Percentiles rank a stretch among this genome's conserved stretches.
These are phyloP conservation scores for Rhombomys opimus DNA, from an alignment of 2,113 vertebrate genomes.

Conservation along the genomic window DNA sequence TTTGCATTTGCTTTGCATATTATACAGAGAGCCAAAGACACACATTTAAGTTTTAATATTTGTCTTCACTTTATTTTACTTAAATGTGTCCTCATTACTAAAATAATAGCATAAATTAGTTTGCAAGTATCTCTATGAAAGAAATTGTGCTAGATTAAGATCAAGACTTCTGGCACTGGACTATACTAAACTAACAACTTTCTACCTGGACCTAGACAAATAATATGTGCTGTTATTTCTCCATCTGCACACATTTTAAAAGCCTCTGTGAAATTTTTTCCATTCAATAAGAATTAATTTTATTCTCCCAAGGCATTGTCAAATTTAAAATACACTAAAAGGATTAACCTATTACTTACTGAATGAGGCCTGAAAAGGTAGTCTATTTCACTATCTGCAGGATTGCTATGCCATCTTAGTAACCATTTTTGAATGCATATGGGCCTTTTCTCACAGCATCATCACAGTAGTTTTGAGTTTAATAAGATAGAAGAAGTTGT, in stretches of 20 bases:
- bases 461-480: slow-evolving; percentile 34
- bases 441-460: background rate
- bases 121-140: slow-evolving; percentile 1
- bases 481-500: background rate
- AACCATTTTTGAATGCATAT: slow-evolving; percentile 8
- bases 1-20: slow-evolving; percentile 26
- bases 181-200: background rate
- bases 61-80: slow-evolving; percentile 50
- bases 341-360: slow-evolving; percentile 12
- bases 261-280: slow-evolving; percentile 16
- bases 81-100: slow-evolving; percentile 43
- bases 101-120: slow-evolving; percentile 40
- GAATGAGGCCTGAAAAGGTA: slow-evolving; percentile 19
- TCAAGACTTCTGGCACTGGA: background rate
- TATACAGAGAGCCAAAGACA: slow-evolving; percentile 32
- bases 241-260: slow-evolving; percentile 49
- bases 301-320: slow-evolving; percentile 17
- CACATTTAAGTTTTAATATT: slow-evolving; percentile 21
- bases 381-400: background rate
- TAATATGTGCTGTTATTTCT: background rate
- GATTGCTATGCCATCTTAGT: background rate
- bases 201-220: background rate
- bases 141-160: background rate
- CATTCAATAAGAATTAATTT: slow-evolving; percentile 55
- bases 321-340: slow-evolving; percentile 41